Evolutionary conservation across 2,797 vertebrate species (phyloP).

Genomic region (Eleutherodactylus coqui): DNA sequence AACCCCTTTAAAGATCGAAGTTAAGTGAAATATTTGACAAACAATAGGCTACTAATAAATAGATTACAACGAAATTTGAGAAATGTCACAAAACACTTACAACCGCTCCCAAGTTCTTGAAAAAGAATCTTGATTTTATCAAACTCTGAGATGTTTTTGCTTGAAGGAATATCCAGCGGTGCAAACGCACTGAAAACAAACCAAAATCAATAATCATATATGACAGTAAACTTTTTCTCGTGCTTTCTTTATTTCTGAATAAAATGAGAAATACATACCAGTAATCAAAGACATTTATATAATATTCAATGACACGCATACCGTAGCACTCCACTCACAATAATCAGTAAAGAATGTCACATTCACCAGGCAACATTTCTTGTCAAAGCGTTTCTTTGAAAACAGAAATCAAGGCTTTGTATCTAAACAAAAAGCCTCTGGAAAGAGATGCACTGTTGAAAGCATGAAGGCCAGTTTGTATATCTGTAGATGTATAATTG

Average conservation of each 20-base stretch:
- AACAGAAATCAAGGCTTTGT: not conserved
- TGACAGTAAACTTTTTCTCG: not conserved
- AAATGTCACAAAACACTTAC: constrained; percentile 79
- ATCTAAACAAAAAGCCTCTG: not conserved
- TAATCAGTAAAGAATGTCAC: not conserved
- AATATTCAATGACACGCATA: not conserved
- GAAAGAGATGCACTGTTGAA: not conserved
- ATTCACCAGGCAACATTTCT: not conserved
- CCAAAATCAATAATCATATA: constrained; percentile 30
- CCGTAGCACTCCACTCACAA: too few species aligned
- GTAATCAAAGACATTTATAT: not conserved
- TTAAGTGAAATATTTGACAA: not conserved
- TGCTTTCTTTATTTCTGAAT: not conserved
- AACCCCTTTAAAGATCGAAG: not conserved
- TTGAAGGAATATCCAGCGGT: constrained; percentile 84
- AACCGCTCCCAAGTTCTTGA: constrained; percentile 92
- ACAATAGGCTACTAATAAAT: not conserved
- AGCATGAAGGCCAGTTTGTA: not conserved
- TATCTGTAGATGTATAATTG: too few species aligned
- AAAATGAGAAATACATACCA: not conserved
- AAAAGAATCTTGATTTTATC: constrained; percentile 93
- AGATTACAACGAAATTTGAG: not conserved
- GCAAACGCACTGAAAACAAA: constrained; percentile 85
- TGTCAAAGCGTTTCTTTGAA: not conserved
- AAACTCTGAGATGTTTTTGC: constrained; percentile 94